Evolutionary conservation across 2,797 vertebrate species (phyloP).

Genomic region (Phaenicophaeus curvirostris): DNA sequence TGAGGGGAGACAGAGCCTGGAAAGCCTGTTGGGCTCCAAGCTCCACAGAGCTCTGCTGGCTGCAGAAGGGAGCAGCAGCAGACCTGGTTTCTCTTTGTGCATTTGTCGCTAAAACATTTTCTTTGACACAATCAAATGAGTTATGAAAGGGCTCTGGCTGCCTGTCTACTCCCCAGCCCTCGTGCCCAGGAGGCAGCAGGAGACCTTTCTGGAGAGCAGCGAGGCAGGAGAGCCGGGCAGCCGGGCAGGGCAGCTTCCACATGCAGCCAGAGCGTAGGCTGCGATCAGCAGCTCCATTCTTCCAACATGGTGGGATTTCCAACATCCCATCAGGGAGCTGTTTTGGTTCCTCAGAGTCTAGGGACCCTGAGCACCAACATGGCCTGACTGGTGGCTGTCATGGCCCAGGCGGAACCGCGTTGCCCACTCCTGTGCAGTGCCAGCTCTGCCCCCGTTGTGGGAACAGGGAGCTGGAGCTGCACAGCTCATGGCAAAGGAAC

Average conservation of each 20-base stretch:
- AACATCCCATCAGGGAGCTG: background rate
- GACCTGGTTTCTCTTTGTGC: background rate
- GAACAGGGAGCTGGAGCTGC: background rate
- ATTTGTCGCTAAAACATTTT: background rate
- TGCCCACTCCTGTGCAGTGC: background rate
- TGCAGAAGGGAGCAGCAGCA: background rate
- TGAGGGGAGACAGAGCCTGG: background rate
- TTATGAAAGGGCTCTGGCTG: background rate
- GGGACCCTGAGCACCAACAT: background rate
- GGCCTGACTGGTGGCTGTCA: background rate
- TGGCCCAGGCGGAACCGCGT: fast-evolving
- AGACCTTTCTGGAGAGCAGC: background rate
- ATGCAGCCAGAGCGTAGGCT: background rate
- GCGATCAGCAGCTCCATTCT: background rate
- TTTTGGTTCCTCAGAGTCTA: background rate
- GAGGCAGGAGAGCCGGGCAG: too few species aligned
- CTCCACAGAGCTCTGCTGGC: fast-evolving
- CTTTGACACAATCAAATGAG: background rate
- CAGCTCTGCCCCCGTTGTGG: fast-evolving
- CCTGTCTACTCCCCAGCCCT: background rate
- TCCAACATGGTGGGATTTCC: background rate
- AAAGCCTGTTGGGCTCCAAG: fast-evolving
- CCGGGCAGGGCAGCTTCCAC: too few species aligned
- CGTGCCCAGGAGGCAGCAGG: background rate
- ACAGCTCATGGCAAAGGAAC: background rate